Evolutionary conservation across 2,113 vertebrate genomes (phyloP).

Genomic region (Reinhardtius hippoglossoides): DNA sequence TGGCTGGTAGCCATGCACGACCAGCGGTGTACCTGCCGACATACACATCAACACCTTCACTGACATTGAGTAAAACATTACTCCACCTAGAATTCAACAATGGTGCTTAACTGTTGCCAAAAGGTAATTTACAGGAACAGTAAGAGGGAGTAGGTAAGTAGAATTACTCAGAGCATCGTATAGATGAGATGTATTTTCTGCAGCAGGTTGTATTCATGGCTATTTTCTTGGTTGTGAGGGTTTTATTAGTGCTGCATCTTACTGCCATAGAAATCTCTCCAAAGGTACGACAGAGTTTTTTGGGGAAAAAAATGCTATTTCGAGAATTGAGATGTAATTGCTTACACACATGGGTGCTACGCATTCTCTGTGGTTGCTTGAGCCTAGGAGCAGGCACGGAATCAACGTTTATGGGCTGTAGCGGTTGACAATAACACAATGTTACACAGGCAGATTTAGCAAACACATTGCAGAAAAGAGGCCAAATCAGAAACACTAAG

Average conservation of each 20-base stretch:
- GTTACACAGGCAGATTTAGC: neutral
- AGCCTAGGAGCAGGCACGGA: too few species aligned
- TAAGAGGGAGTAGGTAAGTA: slow-evolving; percentile 13
- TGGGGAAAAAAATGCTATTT: neutral
- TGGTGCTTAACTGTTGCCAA: neutral
- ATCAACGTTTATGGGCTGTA: neutral
- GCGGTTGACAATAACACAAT: neutral
- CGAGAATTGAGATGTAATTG: neutral
- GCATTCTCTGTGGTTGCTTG: neutral
- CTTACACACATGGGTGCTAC: neutral
- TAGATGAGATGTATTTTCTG: slow-evolving; percentile 28
- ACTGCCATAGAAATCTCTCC: neutral
- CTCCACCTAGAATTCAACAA: neutral
- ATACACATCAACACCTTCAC: slow-evolving; percentile 4
- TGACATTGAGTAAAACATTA: slow-evolving; percentile 4
- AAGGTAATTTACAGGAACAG: slow-evolving; percentile 21
- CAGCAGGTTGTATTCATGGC: slow-evolving; percentile 14
- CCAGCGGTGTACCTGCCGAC: neutral
- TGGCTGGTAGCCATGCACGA: too few species aligned
- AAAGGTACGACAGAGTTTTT: neutral
- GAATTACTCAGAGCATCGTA: slow-evolving; percentile 7
- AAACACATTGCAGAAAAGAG: neutral
- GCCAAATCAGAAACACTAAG: neutral
- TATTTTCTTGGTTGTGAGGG: slow-evolving; percentile 1
- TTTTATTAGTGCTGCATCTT: neutral